phyloP scores from a whole-genome alignment of 2,113 vertebrate genomes.

The pig (Sus scrofa) region T2T-Sscrofa CM000826.6:30345501-30346000 shows the following conservation, averaged over 20 bases:
- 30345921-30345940: too few relatives aligned
- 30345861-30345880: too few relatives aligned
- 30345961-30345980: too few relatives aligned
- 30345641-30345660: not conserved
- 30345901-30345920: too few relatives aligned
- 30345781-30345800: too few relatives aligned
- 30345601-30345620: not conserved
- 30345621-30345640: not conserved
- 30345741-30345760: not conserved
- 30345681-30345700: not conserved
- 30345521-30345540: not conserved
- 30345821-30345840: too few relatives aligned
- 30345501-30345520: not conserved
- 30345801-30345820: too few relatives aligned
- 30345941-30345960: too few relatives aligned
- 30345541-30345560: not conserved
- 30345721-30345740: not conserved
- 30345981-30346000: too few relatives aligned
- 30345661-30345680: not conserved
- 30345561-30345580: slow-evolving; percentile 5
- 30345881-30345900: too few relatives aligned
- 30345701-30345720: not conserved
- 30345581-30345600: not conserved
- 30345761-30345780: too few relatives aligned
- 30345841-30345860: too few relatives aligned